Base-by-base conservation (phyloP, 2,113 vertebrate genomes). In the Plecturocebus donacophilus region DNA sequence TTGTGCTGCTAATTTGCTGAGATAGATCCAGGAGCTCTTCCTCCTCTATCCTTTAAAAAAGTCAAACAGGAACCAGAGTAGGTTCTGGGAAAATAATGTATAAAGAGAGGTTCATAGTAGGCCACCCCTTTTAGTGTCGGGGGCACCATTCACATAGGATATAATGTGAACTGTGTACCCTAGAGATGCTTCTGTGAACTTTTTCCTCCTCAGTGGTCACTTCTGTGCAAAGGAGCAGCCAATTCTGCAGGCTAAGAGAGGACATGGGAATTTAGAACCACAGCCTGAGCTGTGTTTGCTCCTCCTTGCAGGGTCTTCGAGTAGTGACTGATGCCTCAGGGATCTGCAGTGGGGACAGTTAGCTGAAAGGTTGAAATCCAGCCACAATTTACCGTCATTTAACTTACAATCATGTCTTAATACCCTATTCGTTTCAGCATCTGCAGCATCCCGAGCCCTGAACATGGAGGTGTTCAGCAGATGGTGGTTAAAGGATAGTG, bases 1-100 rank as follows among this genome's bases (percentile, higher is more conserved):
- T 14, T 90, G 54, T 95, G 71, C 35, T 52, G 30, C 7, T 92
- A 68, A 96, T 94, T 94, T 95, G 32, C 38, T 92, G 30, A 85
- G 58, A 91, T 23, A 77, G 16, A 56, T 45, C 45, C 38, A 61
- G 12, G 35, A 88, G 42, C 94, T 30, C 20, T 88, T 52, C 66
- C 70, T 90, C 35, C 4, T 8, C 42, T 19, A 42, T 40, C 35
- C 42, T 92, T 89, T 87, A 49, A 56, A 87, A 96, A 71, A 88
- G 21, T 35, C 32, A 27, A 94, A 54, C 38, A 92, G 21, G 61
- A 95, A 80, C 56, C 42, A 87, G 32, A 76, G 27, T 91, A 16
- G 25, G 52, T 90, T 32, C 25, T 88, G 76, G 66, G 82, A 84
- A 95, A 90, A 68, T 94, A 6, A 68, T 42, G 8, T 58, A 66